Conservation (phyloP, 2,888 invertebrate genomes). For the Dryobotodes eremita region DNA sequence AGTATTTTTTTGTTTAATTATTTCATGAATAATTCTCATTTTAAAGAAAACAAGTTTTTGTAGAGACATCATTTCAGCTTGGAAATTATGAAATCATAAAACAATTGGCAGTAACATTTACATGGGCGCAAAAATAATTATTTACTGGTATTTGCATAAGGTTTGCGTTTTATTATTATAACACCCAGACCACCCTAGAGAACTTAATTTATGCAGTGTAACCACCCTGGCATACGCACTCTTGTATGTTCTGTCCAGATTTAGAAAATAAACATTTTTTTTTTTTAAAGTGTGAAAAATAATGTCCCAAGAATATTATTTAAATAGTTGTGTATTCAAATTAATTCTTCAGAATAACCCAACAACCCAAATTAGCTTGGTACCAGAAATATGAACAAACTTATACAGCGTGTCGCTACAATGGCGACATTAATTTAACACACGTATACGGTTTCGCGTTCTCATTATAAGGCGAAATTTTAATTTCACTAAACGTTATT, state of each 20-base stretch:
- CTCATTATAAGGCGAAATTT: too few species aligned
- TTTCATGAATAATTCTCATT: background rate
- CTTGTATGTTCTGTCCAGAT: background rate
- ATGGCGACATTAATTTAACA: too few species aligned
- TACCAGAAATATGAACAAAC: constrained; percentile 16
- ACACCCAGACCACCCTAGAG: background rate
- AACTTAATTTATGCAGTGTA: background rate
- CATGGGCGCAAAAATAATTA: background rate
- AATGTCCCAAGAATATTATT: background rate
- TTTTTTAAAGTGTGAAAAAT: background rate
- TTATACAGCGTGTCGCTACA: background rate
- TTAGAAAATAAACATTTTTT: background rate
- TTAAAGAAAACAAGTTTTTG: background rate
- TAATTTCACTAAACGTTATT: too few species aligned
- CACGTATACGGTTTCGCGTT: too few species aligned
- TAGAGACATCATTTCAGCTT: background rate
- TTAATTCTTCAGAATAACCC: constrained; percentile 1
- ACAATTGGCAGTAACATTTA: background rate
- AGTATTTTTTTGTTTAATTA: background rate
- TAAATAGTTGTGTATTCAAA: constrained; percentile 12
- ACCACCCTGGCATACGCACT: background rate
- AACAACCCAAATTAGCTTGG: constrained; percentile 5
- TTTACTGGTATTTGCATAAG: background rate
- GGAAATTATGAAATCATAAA: background rate
- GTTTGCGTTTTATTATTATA: background rate